These are phyloP conservation scores for Andrena dorsata DNA, from an alignment of 2,888 invertebrate genomes.

Conservation along the genomic window DNA sequence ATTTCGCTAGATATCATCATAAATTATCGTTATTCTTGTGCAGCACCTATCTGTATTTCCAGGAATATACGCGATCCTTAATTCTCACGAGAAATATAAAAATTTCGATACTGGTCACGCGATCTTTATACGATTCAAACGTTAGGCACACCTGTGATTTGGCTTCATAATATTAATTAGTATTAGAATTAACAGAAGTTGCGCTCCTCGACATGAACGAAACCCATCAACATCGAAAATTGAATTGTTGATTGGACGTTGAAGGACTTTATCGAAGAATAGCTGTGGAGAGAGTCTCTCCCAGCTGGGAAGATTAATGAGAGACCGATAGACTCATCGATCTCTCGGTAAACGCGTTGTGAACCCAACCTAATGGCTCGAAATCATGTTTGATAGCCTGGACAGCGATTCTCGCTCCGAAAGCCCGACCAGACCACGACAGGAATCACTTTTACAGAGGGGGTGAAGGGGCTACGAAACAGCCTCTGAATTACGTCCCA, in stretches of 20 bases:
- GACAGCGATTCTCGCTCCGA: conserved; percentile 9
- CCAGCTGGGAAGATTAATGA: conserved; percentile 79
- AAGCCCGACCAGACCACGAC: conserved; percentile 21
- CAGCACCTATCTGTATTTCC: too few relatives aligned
- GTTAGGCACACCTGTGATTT: too few relatives aligned
- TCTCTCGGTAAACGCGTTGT: conserved; percentile 70
- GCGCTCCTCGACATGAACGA: not conserved
- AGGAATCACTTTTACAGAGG: not conserved
- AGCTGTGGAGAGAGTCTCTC: conserved; percentile 26
- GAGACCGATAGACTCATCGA: conserved; percentile 78
- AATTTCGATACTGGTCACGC: too few relatives aligned
- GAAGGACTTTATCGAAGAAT: conserved; percentile 64
- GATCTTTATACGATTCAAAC: too few relatives aligned
- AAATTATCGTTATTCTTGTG: too few relatives aligned
- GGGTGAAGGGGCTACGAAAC: not conserved
- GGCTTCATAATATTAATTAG: too few relatives aligned
- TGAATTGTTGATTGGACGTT: conserved; percentile 52
- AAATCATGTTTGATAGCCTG: conserved; percentile 71
- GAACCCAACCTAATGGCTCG: conserved; percentile 78
- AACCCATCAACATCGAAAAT: conserved; percentile 30
- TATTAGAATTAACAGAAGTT: not conserved
- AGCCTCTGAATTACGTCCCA: conserved; percentile 3
- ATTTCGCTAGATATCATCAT: too few relatives aligned
- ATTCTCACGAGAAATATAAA: too few relatives aligned
- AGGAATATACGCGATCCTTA: too few relatives aligned